These are phyloP conservation scores for Spatulosminthurus flaviceps DNA, from an alignment of 2,888 invertebrate species.

Conservation along the genomic window DNA sequence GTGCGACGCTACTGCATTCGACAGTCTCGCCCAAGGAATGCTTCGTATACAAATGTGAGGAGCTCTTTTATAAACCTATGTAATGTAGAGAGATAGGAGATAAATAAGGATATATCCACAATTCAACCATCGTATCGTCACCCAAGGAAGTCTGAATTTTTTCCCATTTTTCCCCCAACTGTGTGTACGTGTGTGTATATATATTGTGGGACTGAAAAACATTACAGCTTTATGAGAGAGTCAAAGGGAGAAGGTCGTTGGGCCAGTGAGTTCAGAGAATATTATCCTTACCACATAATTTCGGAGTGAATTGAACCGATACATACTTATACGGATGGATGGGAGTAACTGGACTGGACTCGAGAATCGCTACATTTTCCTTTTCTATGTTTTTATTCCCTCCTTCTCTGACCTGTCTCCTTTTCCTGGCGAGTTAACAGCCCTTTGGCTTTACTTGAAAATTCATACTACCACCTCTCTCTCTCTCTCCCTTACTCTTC, in stretches of 20 bases:
- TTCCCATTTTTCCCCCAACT: neutral
- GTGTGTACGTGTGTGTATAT: neutral
- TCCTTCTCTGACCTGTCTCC: slow-evolving; percentile 27
- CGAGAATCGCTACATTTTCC: slow-evolving; percentile 6
- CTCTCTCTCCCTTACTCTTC: too few relatives aligned
- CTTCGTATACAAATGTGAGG: neutral
- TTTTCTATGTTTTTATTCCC: slow-evolving; percentile 11
- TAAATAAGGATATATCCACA: neutral
- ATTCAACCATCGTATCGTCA: neutral
- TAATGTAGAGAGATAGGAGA: too few relatives aligned
- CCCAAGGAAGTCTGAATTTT: neutral
- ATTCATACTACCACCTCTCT: too few relatives aligned
- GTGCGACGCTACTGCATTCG: slow-evolving; percentile 21
- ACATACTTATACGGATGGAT: slow-evolving; percentile 17
- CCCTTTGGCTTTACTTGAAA: slow-evolving; percentile 18
- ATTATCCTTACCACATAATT: slow-evolving; percentile 36
- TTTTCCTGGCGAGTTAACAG: neutral
- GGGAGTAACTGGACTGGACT: slow-evolving; percentile 7
- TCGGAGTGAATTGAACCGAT: slow-evolving; percentile 27
- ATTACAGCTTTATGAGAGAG: slow-evolving; percentile 18
- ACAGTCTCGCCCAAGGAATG: neutral
- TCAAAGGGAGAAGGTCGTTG: slow-evolving; percentile 3
- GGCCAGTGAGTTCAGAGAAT: slow-evolving; percentile 26
- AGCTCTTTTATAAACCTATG: too few relatives aligned
- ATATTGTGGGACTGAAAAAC: neutral